Evolutionary conservation across 1,140 invertebrate genomes (phyloP).

Genomic region (Brachionus rubens): DNA sequence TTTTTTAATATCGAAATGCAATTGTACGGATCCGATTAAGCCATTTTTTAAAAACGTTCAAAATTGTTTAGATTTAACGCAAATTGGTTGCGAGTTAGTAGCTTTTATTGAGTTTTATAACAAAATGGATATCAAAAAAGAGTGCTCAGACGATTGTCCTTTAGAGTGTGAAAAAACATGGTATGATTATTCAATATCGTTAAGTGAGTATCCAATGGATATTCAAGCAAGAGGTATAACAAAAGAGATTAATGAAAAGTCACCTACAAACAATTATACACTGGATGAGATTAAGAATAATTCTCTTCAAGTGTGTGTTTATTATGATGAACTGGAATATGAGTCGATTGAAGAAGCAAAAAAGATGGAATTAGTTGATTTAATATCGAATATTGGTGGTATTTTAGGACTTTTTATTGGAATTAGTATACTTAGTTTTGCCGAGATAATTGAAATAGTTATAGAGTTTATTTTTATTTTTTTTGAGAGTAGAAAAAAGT

Average conservation of each 20-base stretch:
- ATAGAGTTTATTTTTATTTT: too few relatives aligned
- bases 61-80: too few relatives aligned
- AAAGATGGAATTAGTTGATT: neutral
- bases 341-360: neutral
- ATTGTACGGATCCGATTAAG: neutral
- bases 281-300: neutral
- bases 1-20: neutral
- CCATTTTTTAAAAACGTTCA: neutral
- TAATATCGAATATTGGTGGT: neutral
- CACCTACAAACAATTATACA: neutral
- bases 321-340: neutral
- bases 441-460: neutral
- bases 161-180: conserved; percentile 2
- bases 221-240: neutral
- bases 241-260: neutral
- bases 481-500: too few relatives aligned
- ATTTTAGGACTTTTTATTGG: too few relatives aligned
- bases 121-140: neutral
- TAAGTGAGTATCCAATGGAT: conserved; percentile 5
- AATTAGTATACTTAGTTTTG: too few relatives aligned
- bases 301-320: neutral
- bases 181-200: neutral
- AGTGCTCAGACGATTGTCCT: neutral
- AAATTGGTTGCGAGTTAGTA: too few relatives aligned
- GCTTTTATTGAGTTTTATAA: too few relatives aligned